Percentiles rank a stretch among this genome's conserved stretches.
phyloP scores from a whole-genome alignment of 2,113 vertebrate genomes.

The Eolophus roseicapilla region DNA sequence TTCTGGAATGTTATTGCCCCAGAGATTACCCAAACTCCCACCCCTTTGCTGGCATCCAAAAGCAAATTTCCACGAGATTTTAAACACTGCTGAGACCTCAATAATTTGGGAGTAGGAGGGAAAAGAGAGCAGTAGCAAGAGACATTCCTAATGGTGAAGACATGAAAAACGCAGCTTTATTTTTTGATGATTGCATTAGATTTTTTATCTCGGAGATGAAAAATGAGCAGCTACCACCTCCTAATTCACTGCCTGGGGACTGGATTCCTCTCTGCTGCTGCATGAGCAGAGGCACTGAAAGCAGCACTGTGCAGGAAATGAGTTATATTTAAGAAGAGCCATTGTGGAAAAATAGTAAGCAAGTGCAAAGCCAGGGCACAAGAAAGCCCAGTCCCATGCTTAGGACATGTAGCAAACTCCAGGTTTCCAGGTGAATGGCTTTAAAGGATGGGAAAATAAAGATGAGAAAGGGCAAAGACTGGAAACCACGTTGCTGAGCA shows the following conservation, averaged over 20 bases:
- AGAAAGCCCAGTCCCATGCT: neutral
- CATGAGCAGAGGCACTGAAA: neutral
- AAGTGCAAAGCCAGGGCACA: neutral
- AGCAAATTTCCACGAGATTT: conserved; percentile 18
- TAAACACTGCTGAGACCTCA: conserved; percentile 31
- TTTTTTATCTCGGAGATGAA: conserved; percentile 48
- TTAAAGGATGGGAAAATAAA: neutral
- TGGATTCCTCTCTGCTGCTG: neutral
- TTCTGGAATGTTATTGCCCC: neutral
- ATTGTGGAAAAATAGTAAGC: neutral
- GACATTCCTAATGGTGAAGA: conserved; percentile 25
- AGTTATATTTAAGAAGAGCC: neutral
- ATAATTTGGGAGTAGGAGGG: conserved; percentile 9
- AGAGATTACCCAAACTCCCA: conserved; percentile 21
- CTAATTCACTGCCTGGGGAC: conserved; percentile 11
- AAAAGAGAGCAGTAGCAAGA: neutral
- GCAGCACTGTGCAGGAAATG: neutral
- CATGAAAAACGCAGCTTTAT: conserved; percentile 53
- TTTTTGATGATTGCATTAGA: conserved; percentile 65
- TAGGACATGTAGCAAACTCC: neutral
- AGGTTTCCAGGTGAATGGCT: neutral
- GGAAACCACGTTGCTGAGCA: neutral
- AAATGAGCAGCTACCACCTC: conserved; percentile 29
- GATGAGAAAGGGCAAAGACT: neutral
- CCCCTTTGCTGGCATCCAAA: neutral